Conservation (phyloP, 2,888 invertebrate genomes). For the Heliconius hortense region DNA sequence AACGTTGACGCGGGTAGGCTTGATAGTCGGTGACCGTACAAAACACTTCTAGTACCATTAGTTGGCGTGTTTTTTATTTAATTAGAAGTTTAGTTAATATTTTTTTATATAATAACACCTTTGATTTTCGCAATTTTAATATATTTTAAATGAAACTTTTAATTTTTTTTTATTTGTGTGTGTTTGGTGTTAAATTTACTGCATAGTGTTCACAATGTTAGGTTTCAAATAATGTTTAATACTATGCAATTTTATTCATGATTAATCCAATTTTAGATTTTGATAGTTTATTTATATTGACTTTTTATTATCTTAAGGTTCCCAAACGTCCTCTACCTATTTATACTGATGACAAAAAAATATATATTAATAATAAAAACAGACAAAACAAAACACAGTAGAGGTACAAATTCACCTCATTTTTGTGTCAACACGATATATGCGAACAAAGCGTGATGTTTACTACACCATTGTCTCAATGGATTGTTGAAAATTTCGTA, state of each 20-base stretch:
- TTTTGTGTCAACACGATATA: constrained; percentile 27
- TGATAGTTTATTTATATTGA: not conserved
- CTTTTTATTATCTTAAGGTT: too few relatives aligned
- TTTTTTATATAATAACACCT: not conserved
- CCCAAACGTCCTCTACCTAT: too few relatives aligned
- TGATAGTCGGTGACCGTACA: constrained; percentile 28
- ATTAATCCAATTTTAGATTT: not conserved
- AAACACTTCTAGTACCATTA: constrained; percentile 13
- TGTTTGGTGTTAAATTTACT: not conserved
- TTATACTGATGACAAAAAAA: too few relatives aligned
- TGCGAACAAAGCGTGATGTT: constrained; percentile 28
- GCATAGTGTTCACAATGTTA: not conserved
- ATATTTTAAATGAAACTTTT: not conserved
- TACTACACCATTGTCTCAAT: constrained; percentile 23
- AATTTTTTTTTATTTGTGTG: not conserved
- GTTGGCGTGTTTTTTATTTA: not conserved
- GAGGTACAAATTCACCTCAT: constrained; percentile 21
- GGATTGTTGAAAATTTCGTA: constrained; percentile 22
- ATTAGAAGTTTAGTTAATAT: not conserved
- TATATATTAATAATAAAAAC: too few relatives aligned
- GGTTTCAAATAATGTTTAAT: not conserved
- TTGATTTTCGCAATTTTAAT: not conserved
- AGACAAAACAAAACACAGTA: not conserved
- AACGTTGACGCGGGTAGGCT: constrained; percentile 42
- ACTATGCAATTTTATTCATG: not conserved